Base-by-base conservation (phyloP, 2,797 vertebrate genomes). In the Poeciliopsis paucimaculata region DNA sequence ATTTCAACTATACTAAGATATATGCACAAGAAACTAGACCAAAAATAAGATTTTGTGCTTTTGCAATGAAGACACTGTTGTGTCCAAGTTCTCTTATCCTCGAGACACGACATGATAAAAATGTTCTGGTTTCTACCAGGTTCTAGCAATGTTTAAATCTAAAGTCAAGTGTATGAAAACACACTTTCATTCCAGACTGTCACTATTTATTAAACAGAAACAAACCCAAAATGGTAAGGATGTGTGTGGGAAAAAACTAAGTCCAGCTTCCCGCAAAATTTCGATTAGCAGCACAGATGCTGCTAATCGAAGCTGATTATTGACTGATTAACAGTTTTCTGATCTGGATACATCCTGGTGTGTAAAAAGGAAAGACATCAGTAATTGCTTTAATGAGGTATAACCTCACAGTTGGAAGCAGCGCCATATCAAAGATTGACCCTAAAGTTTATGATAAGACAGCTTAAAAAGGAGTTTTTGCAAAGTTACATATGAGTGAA, bases 141-240 rank as follows among this genome's bases (percentile, higher is more conserved):
- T 64, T 28, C 62, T 15, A 64, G 39, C 36, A 26, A 68, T 39
- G 66, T 43, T 70, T 70, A 70, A 43, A n/a, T 43, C 5, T 70
- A 45, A 45, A 70, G 66, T 43, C 41, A 45, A n/a, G 66, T n/a
- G 39, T 15, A n/a, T 70, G 3, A 70, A 43, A 43, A 8, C 66
- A 70, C 23, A 45, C 66, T 45, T 43, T 45, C 66, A 45, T 70
- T 45, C 66, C 66, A n/a, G 39, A 70, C 23, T n/a, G 64, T 45
- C 41, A 70, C 26, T 70, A 70, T 70, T 70, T 45, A 34, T 70
- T n/a, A 43, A 70, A 70, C 66, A 70, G 26, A 70, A 70, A 70
- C 9, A 70, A 70, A 70, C 39, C 10, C 20, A 41, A 39, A 66
- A 68, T 45, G 11, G 39, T 11, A 11, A 39, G 34, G 34, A 34